Percentiles rank a stretch among this genome's conserved stretches.
Evolutionary conservation across 2,888 invertebrate species (phyloP).

Genomic region (Galerucella nymphaeae): DNA sequence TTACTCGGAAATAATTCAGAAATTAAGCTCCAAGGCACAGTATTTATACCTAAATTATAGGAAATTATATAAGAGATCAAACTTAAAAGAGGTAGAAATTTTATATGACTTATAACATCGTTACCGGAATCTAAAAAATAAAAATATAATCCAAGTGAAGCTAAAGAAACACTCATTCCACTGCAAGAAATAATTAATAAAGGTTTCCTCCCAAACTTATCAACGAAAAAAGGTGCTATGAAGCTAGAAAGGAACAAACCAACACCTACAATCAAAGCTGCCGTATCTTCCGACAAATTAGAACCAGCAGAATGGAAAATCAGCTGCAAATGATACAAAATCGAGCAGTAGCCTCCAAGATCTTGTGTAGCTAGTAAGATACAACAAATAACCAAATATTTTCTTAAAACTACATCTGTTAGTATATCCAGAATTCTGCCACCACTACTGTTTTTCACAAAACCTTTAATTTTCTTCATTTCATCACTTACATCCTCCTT

Average conservation of each 20-base stretch:
- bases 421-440: constrained; percentile 68
- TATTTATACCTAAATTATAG: constrained; percentile 80
- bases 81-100: constrained; percentile 77
- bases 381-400: constrained; percentile 77
- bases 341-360: constrained; percentile 80
- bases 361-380: constrained; percentile 74
- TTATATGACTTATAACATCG: constrained; percentile 59
- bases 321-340: constrained; percentile 78
- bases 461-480: constrained; percentile 47
- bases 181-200: constrained; percentile 77
- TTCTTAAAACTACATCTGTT: constrained; percentile 75
- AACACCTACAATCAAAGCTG: constrained; percentile 79
- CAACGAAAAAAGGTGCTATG: constrained; percentile 79
- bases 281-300: constrained; percentile 67
- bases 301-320: constrained; percentile 77
- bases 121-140: constrained; percentile 63
- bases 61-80: constrained; percentile 77
- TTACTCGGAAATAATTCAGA: constrained; percentile 83
- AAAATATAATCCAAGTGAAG: constrained; percentile 66
- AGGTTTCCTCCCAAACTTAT: constrained; percentile 77
- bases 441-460: constrained; percentile 34
- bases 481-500: constrained; percentile 72
- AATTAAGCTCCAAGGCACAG: constrained; percentile 83
- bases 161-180: constrained; percentile 72
- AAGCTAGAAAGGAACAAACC: constrained; percentile 79